Evolutionary conservation across 2,888 invertebrate species (phyloP).

Genomic region (Xestoiulus laeticollis): DNA sequence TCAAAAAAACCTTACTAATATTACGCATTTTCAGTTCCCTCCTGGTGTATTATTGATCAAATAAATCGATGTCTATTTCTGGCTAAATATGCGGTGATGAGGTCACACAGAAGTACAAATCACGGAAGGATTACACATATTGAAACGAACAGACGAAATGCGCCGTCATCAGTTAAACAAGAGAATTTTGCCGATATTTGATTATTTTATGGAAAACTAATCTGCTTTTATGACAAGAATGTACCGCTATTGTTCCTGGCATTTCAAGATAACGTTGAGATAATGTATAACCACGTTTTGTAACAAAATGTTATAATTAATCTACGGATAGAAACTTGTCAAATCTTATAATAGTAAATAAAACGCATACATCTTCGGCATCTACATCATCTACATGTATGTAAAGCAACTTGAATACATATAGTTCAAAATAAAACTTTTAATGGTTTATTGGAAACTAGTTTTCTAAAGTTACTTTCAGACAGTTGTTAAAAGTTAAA

Average conservation of each 20-base stretch:
- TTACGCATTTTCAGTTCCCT: conserved; percentile 13
- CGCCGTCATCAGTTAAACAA: neutral
- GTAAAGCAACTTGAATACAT: too few species aligned
- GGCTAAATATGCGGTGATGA: conserved; percentile 29
- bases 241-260: neutral
- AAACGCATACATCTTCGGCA: too few species aligned
- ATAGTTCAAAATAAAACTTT: too few species aligned
- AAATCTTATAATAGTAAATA: too few species aligned
- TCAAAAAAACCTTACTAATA: neutral
- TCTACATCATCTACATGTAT: too few species aligned
- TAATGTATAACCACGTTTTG: neutral
- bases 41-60: conserved; percentile 8
- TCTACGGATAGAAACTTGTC: too few species aligned
- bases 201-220: neutral
- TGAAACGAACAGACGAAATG: neutral
- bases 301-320: too few species aligned
- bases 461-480: too few species aligned
- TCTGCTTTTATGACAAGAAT: neutral
- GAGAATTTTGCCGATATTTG: neutral
- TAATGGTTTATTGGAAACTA: too few species aligned
- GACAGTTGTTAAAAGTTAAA: too few species aligned
- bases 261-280: neutral
- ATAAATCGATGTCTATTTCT: conserved; percentile 11
- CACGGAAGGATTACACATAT: neutral
- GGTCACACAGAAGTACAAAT: neutral